Conservation (phyloP, 1,140 invertebrate species). For the Drosophila baimaii region DNA sequence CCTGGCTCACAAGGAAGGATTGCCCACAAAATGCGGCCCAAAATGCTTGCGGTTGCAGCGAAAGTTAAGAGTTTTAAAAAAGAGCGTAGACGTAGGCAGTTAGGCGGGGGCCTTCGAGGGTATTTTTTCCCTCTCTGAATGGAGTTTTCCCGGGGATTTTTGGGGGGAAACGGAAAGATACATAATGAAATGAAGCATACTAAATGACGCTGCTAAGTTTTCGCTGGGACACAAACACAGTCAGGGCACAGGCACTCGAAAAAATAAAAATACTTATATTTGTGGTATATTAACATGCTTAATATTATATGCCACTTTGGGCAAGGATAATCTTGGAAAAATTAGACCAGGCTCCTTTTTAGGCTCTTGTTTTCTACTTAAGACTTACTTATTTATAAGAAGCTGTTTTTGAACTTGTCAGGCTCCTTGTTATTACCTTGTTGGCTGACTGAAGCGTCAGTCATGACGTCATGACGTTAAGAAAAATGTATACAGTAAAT, state of each 20-base stretch:
- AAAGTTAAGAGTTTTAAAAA: conserved; percentile 73
- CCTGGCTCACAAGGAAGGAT: conserved; percentile 59
- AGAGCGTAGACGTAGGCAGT: conserved; percentile 41
- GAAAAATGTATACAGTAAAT: neutral
- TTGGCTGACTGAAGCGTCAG: too few relatives aligned
- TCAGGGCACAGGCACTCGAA: conserved; percentile 5
- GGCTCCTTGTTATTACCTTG: neutral
- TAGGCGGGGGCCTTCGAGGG: neutral
- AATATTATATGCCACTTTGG: too few relatives aligned
- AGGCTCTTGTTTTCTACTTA: too few relatives aligned
- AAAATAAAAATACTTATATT: neutral
- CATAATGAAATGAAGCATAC: conserved; percentile 81
- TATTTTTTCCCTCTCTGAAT: neutral
- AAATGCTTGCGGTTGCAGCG: conserved; percentile 79
- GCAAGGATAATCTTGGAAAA: too few relatives aligned
- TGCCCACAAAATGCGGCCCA: conserved; percentile 78
- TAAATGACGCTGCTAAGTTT: conserved; percentile 81
- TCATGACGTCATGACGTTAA: too few relatives aligned
- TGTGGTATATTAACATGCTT: neutral
- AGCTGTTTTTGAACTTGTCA: neutral
- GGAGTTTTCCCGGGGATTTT: neutral
- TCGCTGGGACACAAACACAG: conserved; percentile 45
- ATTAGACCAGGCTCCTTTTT: rapidly evolving
- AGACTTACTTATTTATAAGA: too few relatives aligned
- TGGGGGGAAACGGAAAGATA: conserved; percentile 28